Evolutionary conservation across 2,113 vertebrate genomes (phyloP).

Genomic region (Barbus barbus): DNA sequence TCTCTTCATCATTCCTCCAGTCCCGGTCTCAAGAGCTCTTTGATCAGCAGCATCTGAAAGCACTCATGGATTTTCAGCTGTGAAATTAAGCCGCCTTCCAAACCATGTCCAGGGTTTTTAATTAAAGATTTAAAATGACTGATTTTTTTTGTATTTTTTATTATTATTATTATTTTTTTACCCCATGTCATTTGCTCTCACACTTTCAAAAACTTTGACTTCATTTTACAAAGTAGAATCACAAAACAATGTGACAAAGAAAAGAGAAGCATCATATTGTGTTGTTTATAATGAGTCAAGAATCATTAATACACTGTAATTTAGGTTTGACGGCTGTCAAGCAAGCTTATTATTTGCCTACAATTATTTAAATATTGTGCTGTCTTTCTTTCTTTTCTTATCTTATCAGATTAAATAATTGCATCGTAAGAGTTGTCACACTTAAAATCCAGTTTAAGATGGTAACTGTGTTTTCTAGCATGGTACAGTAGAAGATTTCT

Average conservation of each 20-base stretch:
- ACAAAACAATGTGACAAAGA: not conserved
- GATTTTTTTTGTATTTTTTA: too few species aligned
- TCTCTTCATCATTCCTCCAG: conserved; percentile 27
- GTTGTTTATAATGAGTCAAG: not conserved
- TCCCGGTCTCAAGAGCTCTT: conserved; percentile 41
- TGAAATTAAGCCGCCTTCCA: conserved; percentile 48
- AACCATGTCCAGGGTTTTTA: conserved; percentile 47
- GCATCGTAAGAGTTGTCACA: not conserved
- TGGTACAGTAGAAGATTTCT: too few species aligned
- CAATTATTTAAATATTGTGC: not conserved
- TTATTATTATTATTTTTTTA: too few species aligned
- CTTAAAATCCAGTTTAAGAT: not conserved
- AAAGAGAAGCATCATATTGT: not conserved
- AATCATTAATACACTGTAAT: not conserved
- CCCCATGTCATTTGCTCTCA: not conserved
- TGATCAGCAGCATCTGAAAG: conserved; percentile 56
- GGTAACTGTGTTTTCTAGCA: too few species aligned
- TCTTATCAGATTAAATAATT: not conserved
- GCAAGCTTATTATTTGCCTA: not conserved
- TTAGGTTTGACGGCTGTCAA: not conserved
- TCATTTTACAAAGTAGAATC: not conserved
- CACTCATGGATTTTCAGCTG: conserved; percentile 48
- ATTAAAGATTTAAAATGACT: conserved; percentile 43
- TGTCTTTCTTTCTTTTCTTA: not conserved
- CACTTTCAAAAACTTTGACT: not conserved